A percentile compares a stretch with the other conserved stretches of the same genome.
Evolutionary conservation across 2,888 invertebrate species (phyloP).

Genomic region (Pollenia angustigena): DNA sequence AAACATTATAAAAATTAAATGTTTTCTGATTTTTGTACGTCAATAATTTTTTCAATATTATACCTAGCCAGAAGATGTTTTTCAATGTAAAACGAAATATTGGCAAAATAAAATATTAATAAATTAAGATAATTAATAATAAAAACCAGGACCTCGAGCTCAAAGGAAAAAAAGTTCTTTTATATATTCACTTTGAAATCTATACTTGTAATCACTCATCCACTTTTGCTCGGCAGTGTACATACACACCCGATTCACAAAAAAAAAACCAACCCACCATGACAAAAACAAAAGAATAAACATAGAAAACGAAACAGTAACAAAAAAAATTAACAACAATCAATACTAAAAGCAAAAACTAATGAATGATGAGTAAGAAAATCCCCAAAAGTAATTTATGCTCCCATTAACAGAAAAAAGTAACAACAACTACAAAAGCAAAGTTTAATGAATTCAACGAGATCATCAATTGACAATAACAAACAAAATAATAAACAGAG

Average conservation of each 20-base stretch:
- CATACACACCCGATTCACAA: too few relatives aligned
- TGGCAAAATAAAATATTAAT: too few relatives aligned
- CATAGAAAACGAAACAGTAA: background rate
- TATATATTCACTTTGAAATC: too few relatives aligned
- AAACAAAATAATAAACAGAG: conserved; percentile 7
- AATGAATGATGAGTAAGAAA: conserved; percentile 52
- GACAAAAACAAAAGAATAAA: conserved; percentile 1
- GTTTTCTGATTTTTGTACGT: too few relatives aligned
- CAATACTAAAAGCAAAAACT: conserved; percentile 31
- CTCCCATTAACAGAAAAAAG: background rate
- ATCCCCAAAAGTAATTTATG: conserved; percentile 52
- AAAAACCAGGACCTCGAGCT: too few relatives aligned
- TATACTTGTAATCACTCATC: too few relatives aligned
- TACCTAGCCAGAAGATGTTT: too few relatives aligned
- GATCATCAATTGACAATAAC: background rate
- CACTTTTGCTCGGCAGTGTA: background rate
- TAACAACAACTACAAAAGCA: background rate
- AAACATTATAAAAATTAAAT: too few relatives aligned
- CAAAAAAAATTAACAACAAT: background rate
- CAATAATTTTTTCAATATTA: too few relatives aligned
- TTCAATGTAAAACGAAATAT: too few relatives aligned
- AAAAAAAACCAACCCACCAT: background rate
- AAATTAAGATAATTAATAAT: too few relatives aligned
- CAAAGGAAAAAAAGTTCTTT: too few relatives aligned
- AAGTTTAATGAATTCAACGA: background rate